Percentiles rank a stretch among this genome's conserved stretches.
Evolutionary conservation across 1,140 invertebrate species (phyloP).

Genomic region (Mamestra configurata): DNA sequence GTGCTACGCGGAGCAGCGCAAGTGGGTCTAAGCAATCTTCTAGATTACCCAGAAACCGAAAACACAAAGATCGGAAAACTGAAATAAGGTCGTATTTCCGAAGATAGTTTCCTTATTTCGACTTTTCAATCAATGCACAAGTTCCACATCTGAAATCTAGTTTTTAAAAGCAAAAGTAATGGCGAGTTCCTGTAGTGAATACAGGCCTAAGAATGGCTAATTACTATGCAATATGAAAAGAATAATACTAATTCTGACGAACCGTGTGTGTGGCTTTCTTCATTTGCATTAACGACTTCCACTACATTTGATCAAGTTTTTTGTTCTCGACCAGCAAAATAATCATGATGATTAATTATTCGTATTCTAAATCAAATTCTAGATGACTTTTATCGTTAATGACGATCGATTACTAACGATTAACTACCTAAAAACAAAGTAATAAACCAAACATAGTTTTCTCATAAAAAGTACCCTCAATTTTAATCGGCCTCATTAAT

Average conservation of each 20-base stretch:
- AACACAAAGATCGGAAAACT: no score
- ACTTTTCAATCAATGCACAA: no score
- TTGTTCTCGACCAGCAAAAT: constrained; percentile 4
- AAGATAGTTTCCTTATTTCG: no score
- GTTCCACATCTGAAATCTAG: no score
- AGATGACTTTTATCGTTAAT: constrained; percentile 40
- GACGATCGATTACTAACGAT: constrained; percentile 28
- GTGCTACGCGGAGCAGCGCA: no score
- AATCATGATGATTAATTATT: constrained; percentile 46
- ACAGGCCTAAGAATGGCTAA: no score
- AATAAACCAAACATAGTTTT: constrained; percentile 38
- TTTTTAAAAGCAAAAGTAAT: no score
- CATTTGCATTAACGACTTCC: constrained; percentile 13
- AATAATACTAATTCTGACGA: not conserved
- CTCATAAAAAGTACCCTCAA: constrained; percentile 45
- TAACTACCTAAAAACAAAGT: constrained; percentile 7
- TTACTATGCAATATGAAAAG: not conserved
- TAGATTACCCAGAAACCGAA: no score
- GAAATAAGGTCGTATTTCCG: no score
- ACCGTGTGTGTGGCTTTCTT: constrained; percentile 17
- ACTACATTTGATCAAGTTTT: constrained; percentile 22
- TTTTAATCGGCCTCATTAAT: constrained; percentile 57
- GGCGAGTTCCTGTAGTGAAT: no score
- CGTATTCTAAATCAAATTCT: constrained; percentile 25
- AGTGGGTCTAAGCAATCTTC: no score